Base-by-base conservation (phyloP, 2,113 vertebrate genomes). In the Burhinus oedicnemus region DNA sequence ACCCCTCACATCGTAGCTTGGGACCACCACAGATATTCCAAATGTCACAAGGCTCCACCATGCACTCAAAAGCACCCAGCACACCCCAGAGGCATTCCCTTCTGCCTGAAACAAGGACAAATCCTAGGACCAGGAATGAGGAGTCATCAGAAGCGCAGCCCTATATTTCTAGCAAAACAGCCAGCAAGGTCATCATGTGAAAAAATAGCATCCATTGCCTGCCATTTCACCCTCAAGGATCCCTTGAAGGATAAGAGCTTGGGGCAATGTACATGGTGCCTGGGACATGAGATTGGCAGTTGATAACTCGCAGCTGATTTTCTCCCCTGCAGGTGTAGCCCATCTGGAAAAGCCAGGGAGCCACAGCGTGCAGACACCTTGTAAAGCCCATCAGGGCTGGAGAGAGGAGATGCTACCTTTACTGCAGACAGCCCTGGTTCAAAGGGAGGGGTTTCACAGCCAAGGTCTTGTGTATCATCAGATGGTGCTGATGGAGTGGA, bases 111-210 rank as follows among this genome's bases (percentile, higher is more conserved):
- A 18, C 10, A 58, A 36, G 11, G 34, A 11, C 7, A 61, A 49
- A 1, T 52, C 32, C 27, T 16, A 47, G 9, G 12, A 15, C 10
- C 22, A 57, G 25, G n/a, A 81, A 12, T 6, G 81, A 72, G 17
- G 14, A 75, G 5, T 3, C 12, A 12, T 19, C 45, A 15, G 22
- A 86, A 27, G 2, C 0, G 0, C 3, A 78, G 15, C 21, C 21
- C 36, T 34, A 9, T 8, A 27, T 36, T 75, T 38, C 74, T 51
- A 2, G 11, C 13, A 77, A 65, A 77, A 72, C 0, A 36, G 6
- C 6, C 51, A 72, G 4, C 8, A 76, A 83, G 19, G 2, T 17
- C 32, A 61, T 3, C 0, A 1, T 0, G 0, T 2, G 3, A 21
- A 66, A 55, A 52, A 42, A 7, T 0, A 49, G 3, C 11, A 71